These are phyloP conservation scores for Drosophila acutilabella DNA, from an alignment of 2,888 invertebrate species.

Conservation along the genomic window DNA sequence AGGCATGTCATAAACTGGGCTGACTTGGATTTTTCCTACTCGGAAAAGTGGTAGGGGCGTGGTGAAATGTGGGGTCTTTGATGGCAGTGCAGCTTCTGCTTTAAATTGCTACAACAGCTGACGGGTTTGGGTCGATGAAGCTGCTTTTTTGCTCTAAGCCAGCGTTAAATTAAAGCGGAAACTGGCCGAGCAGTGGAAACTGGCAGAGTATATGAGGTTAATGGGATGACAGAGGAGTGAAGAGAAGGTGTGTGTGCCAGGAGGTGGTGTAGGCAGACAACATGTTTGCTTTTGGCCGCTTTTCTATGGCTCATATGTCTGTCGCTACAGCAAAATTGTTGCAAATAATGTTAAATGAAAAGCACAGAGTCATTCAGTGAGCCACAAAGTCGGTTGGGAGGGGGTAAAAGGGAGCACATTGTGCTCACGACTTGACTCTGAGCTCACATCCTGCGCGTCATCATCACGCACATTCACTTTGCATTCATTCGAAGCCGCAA, in stretches of 20 bases:
- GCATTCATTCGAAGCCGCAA: constrained; percentile 68
- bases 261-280: constrained; percentile 31
- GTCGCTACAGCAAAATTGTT: constrained; percentile 62
- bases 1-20: constrained; percentile 60
- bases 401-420: constrained; percentile 21
- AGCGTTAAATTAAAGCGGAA: constrained; percentile 79
- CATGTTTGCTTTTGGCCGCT: constrained; percentile 67
- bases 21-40: constrained; percentile 41
- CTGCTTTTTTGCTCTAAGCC: constrained; percentile 48
- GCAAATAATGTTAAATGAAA: constrained; percentile 80
- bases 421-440: constrained; percentile 34
- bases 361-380: constrained; percentile 76
- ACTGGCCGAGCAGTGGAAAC: constrained; percentile 49
- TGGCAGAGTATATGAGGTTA: constrained; percentile 20
- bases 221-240: constrained; percentile 11
- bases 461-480: constrained; percentile 78
- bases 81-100: constrained; percentile 58
- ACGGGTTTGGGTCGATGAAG: constrained; percentile 34
- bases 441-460: constrained; percentile 54
- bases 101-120: constrained; percentile 71
- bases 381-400: constrained; percentile 12
- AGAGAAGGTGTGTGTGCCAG: neutral
- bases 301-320: constrained; percentile 61
- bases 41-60: neutral
- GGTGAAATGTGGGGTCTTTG: neutral